A percentile compares a stretch with the other conserved stretches of the same genome.
Conservation (phyloP, 2,113 vertebrate genomes). For the Campylorhamphus procurvoides region DNA sequence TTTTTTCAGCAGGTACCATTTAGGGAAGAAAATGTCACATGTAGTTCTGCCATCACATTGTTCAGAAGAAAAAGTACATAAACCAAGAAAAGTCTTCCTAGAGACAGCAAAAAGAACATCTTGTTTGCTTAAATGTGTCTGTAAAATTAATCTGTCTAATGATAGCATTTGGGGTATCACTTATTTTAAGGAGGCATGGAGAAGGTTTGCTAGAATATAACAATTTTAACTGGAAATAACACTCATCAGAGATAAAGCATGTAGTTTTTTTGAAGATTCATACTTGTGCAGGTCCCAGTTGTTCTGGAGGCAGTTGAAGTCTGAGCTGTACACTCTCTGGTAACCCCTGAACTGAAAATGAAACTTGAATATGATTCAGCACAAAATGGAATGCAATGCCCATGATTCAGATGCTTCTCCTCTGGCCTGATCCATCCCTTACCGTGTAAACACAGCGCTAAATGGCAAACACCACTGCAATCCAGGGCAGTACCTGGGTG, state of each 20-base stretch:
- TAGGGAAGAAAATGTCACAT: conserved; percentile 74
- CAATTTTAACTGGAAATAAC: conserved; percentile 52
- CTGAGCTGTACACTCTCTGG: conserved; percentile 69
- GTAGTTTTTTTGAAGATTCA: conserved; percentile 7
- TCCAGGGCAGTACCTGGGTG: conserved; percentile 66
- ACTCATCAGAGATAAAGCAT: conserved; percentile 54
- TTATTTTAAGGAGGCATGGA: conserved; percentile 54
- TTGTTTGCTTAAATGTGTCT: conserved; percentile 70
- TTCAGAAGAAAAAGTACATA: conserved; percentile 4
- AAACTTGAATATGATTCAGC: conserved; percentile 81
- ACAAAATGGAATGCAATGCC: conserved; percentile 74
- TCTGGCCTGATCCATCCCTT: conserved; percentile 72
- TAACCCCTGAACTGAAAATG: conserved; percentile 77
- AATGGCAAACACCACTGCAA: conserved; percentile 60
- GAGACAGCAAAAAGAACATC: conserved; percentile 59
- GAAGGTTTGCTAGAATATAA: conserved; percentile 54
- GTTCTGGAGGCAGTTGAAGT: conserved; percentile 70
- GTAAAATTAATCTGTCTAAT: conserved; percentile 68
- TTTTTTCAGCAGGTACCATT: conserved; percentile 80
- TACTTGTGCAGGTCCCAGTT: conserved; percentile 43
- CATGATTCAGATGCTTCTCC: conserved; percentile 76
- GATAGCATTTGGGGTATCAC: conserved; percentile 51
- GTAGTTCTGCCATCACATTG: conserved; percentile 74
- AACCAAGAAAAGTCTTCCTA: conserved; percentile 48
- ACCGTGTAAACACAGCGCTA: conserved; percentile 72